Base-by-base conservation (phyloP, 1,140 invertebrate genomes). In the Brachionus paranguensis region DNA sequence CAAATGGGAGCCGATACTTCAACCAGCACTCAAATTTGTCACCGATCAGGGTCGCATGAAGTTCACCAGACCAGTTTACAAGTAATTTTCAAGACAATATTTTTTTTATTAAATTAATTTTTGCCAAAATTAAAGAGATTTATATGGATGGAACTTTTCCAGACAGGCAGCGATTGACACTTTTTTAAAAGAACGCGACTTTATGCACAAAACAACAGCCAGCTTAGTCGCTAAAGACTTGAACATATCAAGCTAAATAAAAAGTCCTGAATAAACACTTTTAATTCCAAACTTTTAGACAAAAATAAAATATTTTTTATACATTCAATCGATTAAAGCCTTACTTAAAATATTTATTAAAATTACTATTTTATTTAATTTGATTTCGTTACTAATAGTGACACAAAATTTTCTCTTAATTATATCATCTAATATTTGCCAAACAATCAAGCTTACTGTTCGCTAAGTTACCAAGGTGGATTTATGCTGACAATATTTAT, bases 11-110 rank as follows among this genome's bases (percentile, higher is more conserved):
- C 47, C 65, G 12, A 72, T 72, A 27, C 14, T 84, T 43, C n/a
- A 70, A 11, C 8, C 27, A 17, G 81, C 60, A 11, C 17, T 70
- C 8, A 72, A 84, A 43, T 70, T 84, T 68, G 81, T 84, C 12
- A 17, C 37, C 14, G 60, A 84, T 8, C 81, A 84, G 53, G 81
- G 81, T 8, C 29, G 81, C 33, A 84, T 84, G 81, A 84, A 84
- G 12, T 84, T 70, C 24, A 70, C 81, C 20, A 50, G 81, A 20
- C 60, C 60, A 20, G 60, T 84, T 74, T 84, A 84, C 45, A 84
- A 60, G 81, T 70, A 47, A 37, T 65, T 81, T 81, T 47, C 1
- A 17, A 24, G 3, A 43, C n/a, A n/a, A 1, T 29, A 14, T 10
- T 60, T 43, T 64, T 81, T 37, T 37, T 37, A 37, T 6, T 0